Evolutionary conservation across 1,140 invertebrate species (phyloP).

Genomic region (Heliconius melpomene): DNA sequence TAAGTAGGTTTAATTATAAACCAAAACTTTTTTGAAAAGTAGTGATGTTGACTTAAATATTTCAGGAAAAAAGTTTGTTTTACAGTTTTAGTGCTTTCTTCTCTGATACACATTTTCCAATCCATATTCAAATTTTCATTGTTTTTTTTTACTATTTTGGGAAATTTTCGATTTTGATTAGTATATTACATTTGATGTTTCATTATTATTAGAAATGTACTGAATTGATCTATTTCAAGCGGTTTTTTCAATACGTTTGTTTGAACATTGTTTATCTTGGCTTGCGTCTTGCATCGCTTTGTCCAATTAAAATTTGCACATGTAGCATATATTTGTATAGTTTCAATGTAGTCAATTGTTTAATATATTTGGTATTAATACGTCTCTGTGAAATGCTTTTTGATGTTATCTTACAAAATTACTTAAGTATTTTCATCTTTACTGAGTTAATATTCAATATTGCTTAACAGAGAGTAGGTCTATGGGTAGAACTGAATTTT

Average conservation of each 20-base stretch:
- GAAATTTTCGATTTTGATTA: neutral
- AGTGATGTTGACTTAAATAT: neutral
- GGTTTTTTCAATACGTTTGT: neutral
- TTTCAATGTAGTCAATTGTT: neutral
- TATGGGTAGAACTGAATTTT: slow-evolving; percentile 20
- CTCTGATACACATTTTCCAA: no score
- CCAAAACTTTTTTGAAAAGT: neutral
- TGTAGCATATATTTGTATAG: slow-evolving; percentile 5
- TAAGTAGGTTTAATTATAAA: neutral
- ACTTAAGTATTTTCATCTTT: neutral
- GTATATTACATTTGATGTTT: neutral
- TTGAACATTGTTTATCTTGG: neutral
- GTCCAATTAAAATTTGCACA: neutral
- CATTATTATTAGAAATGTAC: neutral
- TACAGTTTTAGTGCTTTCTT: no score
- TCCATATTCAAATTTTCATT: no score
- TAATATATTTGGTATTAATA: neutral
- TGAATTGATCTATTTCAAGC: neutral
- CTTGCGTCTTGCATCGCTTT: neutral
- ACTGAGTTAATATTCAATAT: neutral
- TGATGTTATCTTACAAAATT: neutral
- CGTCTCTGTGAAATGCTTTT: neutral
- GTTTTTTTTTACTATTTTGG: neutral
- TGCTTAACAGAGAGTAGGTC: neutral
- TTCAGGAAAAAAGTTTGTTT: neutral